Conservation (phyloP, 1,140 invertebrate genomes). For the Lepidostoma basale region DNA sequence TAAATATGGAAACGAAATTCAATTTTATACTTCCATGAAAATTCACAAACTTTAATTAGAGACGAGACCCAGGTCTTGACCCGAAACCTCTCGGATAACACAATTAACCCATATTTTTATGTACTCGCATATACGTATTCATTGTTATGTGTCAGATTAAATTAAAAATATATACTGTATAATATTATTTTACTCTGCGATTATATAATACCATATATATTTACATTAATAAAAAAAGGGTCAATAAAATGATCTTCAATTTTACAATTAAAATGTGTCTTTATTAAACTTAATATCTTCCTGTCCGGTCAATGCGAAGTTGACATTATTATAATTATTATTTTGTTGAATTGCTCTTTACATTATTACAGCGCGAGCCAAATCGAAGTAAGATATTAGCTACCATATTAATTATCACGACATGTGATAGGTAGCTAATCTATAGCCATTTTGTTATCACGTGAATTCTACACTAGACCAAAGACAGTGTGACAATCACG, state of each 20-base stretch:
- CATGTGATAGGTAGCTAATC: too few relatives aligned
- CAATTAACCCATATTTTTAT: background rate
- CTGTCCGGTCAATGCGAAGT: background rate
- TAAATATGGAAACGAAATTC: too few relatives aligned
- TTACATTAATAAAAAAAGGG: background rate
- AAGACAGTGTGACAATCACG: too few relatives aligned
- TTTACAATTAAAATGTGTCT: background rate
- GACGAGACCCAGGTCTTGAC: too few relatives aligned
- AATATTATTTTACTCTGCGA: background rate
- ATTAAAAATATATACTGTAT: background rate
- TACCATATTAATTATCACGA: background rate
- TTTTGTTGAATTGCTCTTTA: too few relatives aligned
- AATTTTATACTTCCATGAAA: too few relatives aligned
- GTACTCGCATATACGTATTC: background rate
- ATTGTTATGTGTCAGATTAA: background rate
- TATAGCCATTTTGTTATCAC: too few relatives aligned
- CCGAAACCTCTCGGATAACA: background rate
- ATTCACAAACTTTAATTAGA: too few relatives aligned
- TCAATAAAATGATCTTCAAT: background rate
- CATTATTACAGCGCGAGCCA: too few relatives aligned
- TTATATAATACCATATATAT: background rate
- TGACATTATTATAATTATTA: background rate
- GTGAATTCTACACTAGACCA: too few relatives aligned
- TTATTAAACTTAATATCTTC: background rate
- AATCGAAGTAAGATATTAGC: background rate